Base-by-base conservation (phyloP, 2,113 vertebrate genomes). In the Sula dactylatra region DNA sequence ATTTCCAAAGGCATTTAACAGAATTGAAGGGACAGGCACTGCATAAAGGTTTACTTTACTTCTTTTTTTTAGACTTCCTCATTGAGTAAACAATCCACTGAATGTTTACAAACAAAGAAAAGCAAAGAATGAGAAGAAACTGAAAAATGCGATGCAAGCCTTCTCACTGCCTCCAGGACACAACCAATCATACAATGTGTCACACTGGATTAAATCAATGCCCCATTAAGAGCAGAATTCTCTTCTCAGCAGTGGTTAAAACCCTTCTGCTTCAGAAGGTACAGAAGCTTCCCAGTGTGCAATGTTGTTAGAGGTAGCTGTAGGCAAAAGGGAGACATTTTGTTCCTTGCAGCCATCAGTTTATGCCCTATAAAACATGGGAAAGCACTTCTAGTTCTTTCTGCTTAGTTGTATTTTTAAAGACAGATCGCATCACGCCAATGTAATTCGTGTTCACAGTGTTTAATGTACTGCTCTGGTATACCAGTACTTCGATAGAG, bases 251-350 rank as follows among this genome's bases (percentile, higher is more conserved):
- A 69, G 61, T 0, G 0, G 82, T 71, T 95, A 88, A 91, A 94
- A 67, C 61, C 45, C 55, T 95, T 84, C 58, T 86, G 89, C 82
- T 77, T 94, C 86, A 94, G 50, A 95, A 86, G 80, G 38, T 78
- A 94, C 55, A 74, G 69, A 49, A 82, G 59, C 38, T 93, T 69
- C 83, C 86, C 78, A 61, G 5, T 11, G 78, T 66, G 26, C 78
- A 90, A 36, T 85, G 76, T 9, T 70, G 29, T 74, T 67, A 91
- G 85, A 86, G 58, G 74, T 29, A 82, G 86, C 95, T 96, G 64
- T 17, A 93, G 79, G 83, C 88, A 91, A 94, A 91, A 94, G 65
- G 34, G 64, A 96, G 74, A 70, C 64, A 76, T 40, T 93, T 66
- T 73, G 66, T 90, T 87, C 66, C 90, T 67, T 84, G 49, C 71